These are phyloP conservation scores for Drosophila tani DNA, from an alignment of 1,140 invertebrate species.

Conservation along the genomic window DNA sequence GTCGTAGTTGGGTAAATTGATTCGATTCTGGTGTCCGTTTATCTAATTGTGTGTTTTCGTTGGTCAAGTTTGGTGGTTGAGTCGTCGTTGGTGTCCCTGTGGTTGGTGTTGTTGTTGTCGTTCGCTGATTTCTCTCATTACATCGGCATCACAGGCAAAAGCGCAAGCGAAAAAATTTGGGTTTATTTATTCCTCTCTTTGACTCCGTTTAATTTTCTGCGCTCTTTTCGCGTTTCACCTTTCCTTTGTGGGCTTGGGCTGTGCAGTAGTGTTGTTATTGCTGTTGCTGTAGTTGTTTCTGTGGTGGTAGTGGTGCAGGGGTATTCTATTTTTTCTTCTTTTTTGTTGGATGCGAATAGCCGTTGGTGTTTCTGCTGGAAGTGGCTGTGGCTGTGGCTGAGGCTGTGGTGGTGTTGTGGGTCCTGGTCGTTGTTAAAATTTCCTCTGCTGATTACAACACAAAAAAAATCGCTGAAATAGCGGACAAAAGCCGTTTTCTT, in stretches of 20 bases:
- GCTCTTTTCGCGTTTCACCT: slow-evolving; percentile 62
- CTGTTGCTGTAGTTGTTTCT: slow-evolving; percentile 16
- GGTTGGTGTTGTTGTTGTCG: slow-evolving; percentile 37
- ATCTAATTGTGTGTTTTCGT: slow-evolving; percentile 17
- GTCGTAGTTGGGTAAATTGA: slow-evolving; percentile 42
- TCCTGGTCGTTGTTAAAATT: slow-evolving; percentile 76
- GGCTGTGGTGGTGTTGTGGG: slow-evolving; percentile 47
- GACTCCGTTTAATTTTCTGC: slow-evolving; percentile 34
- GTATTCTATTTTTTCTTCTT: slow-evolving; percentile 50
- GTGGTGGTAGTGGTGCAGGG: slow-evolving; percentile 48
- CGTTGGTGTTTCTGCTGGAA: slow-evolving; percentile 48
- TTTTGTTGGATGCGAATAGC: slow-evolving; percentile 42
- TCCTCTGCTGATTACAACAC: slow-evolving; percentile 80
- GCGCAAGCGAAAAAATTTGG: slow-evolving; percentile 40
- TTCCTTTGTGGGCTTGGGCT: slow-evolving; percentile 54
- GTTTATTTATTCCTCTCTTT: slow-evolving; percentile 50
- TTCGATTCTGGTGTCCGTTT: slow-evolving; percentile 32
- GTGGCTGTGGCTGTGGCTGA: slow-evolving; percentile 37
- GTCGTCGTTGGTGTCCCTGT: slow-evolving; percentile 40
- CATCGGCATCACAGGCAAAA: slow-evolving; percentile 51
- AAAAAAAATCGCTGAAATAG: slow-evolving; percentile 85
- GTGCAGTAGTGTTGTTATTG: slow-evolving; percentile 33
- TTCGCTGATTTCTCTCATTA: slow-evolving; percentile 68
- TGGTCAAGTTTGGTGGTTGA: slow-evolving; percentile 47
- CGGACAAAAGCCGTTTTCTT: slow-evolving; percentile 86